Evolutionary conservation across 2,888 invertebrate species (phyloP).

Genomic region (Aspidapion aeneum): DNA sequence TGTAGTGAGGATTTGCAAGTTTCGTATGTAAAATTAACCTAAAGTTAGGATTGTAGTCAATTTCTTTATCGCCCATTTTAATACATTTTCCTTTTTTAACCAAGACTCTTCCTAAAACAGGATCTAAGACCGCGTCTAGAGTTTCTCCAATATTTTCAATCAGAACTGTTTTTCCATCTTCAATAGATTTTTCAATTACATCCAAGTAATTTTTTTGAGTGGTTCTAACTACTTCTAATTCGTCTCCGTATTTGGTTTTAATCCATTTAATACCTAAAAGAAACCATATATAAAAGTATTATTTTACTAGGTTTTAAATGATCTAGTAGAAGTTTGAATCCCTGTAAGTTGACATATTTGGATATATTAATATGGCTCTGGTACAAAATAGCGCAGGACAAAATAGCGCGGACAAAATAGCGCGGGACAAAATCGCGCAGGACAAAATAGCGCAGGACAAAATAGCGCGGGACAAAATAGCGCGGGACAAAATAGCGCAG

Average conservation of each 20-base stretch:
- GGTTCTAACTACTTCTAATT: constrained; percentile 71
- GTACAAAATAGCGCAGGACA: too few species aligned
- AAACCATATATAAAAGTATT: too few species aligned
- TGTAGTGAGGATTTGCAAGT: constrained; percentile 92
- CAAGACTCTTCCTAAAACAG: constrained; percentile 80
- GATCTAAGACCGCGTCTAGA: constrained; percentile 88
- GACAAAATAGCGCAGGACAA: too few species aligned
- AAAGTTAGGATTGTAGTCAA: constrained; percentile 82
- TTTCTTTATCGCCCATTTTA: constrained; percentile 89
- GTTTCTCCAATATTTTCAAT: constrained; percentile 88
- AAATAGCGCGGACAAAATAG: too few species aligned
- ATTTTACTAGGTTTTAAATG: too few species aligned
- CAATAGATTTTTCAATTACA: constrained; percentile 62
- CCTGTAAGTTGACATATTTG: too few species aligned
- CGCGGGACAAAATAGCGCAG: too few species aligned
- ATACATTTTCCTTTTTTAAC: constrained; percentile 81
- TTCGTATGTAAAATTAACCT: constrained; percentile 88
- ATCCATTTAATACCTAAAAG: constrained; percentile 95
- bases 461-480: too few species aligned
- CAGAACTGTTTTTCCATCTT: constrained; percentile 71
- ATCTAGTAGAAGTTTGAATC: too few species aligned
- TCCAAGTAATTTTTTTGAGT: constrained; percentile 83
- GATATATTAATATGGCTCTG: too few species aligned
- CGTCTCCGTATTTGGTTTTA: constrained; percentile 76
- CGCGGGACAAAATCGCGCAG: too few species aligned